Conservation (phyloP, 2,888 invertebrate genomes). For the Aphidius colemani region DNA sequence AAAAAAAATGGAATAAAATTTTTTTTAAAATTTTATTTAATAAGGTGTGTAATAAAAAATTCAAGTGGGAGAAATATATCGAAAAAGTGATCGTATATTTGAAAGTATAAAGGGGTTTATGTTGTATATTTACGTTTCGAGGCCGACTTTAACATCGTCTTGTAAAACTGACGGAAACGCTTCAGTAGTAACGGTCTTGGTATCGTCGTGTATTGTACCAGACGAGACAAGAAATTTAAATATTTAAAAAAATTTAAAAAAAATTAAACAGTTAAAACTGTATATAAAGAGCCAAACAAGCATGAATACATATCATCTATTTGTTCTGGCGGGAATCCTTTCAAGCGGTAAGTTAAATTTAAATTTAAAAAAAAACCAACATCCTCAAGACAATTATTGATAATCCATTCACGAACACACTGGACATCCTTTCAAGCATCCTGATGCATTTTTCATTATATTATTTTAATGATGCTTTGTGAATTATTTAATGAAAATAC, state of each 20-base stretch:
- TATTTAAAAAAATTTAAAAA: constrained; percentile 1
- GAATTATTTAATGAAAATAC: neutral
- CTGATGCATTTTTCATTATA: neutral
- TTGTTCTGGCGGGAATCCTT: constrained; percentile 49
- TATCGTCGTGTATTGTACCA: constrained; percentile 37
- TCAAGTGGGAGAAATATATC: constrained; percentile 7
- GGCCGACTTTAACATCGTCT: constrained; percentile 28
- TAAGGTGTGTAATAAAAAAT: neutral
- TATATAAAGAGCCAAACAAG: no score
- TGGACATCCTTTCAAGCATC: constrained; percentile 11
- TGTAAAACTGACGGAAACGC: constrained; percentile 18
- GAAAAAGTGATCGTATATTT: constrained; percentile 13
- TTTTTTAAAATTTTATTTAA: no score
- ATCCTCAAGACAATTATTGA: no score
- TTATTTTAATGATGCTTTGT: constrained; percentile 3
- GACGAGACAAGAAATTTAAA: constrained; percentile 39
- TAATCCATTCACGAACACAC: neutral
- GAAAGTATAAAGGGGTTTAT: constrained; percentile 37
- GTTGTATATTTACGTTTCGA: constrained; percentile 31
- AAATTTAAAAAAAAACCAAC: neutral
- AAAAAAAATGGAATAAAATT: neutral
- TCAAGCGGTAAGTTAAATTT: constrained; percentile 47
- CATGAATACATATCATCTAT: constrained; percentile 33
- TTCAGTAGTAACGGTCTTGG: constrained; percentile 54
- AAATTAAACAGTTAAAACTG: no score